Evolutionary conservation across 2,113 vertebrate species (phyloP).

Genomic region (Psittacula cyanocephala): DNA sequence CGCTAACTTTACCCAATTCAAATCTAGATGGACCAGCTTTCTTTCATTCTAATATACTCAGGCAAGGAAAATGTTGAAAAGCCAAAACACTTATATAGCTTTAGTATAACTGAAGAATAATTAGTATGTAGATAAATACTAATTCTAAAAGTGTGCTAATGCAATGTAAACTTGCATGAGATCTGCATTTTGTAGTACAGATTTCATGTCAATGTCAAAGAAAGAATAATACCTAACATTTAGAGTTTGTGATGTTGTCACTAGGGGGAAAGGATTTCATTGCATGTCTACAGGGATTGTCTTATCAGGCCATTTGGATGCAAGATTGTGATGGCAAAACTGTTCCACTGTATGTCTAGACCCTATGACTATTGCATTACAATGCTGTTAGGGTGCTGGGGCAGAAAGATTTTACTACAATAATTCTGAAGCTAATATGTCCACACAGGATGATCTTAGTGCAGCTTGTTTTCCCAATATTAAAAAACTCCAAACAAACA

Average conservation of each 20-base stretch:
- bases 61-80: neutral
- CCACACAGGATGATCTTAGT: neutral
- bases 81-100: neutral
- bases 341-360: constrained; percentile 44
- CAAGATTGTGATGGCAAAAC: constrained; percentile 52
- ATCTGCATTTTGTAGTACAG: neutral
- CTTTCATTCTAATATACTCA: neutral
- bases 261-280: constrained; percentile 48
- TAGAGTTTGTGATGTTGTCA: constrained; percentile 53
- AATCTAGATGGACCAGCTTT: neutral
- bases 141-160: neutral
- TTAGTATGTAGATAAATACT: neutral
- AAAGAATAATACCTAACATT: constrained; percentile 51
- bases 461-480: neutral
- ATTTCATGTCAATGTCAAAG: constrained; percentile 47
- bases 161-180: neutral
- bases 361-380: constrained; percentile 40
- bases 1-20: neutral
- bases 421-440: neutral
- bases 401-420: constrained; percentile 41
- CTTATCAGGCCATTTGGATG: constrained; percentile 67
- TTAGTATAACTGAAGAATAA: neutral
- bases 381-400: constrained; percentile 29
- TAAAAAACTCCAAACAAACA: neutral
- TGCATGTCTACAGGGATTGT: constrained; percentile 52